Evolutionary conservation across 2,113 vertebrate genomes (phyloP).

Genomic region (Leuciscus idus): DNA sequence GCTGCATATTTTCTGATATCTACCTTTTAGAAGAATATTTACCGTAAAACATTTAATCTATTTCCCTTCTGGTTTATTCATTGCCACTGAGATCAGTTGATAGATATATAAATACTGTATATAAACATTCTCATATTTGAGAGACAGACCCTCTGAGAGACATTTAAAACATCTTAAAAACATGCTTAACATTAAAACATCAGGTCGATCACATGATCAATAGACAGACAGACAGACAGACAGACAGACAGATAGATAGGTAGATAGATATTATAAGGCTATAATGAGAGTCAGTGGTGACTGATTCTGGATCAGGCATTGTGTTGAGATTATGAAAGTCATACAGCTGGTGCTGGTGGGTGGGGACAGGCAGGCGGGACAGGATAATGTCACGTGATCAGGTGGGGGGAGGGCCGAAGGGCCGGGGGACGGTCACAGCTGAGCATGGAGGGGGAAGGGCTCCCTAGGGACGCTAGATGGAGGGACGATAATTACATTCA

Average conservation of each 20-base stretch:
- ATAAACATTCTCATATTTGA: background rate
- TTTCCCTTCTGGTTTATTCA: background rate
- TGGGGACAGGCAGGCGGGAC: slow-evolving; percentile 24
- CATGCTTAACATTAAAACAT: too few species aligned
- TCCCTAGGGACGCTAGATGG: slow-evolving; percentile 55
- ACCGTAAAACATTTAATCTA: background rate
- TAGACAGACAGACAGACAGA: too few species aligned
- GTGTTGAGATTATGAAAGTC: slow-evolving; percentile 18
- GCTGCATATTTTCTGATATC: background rate
- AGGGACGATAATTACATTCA: slow-evolving; percentile 62
- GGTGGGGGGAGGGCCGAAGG: slow-evolving; percentile 34
- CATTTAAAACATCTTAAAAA: too few species aligned
- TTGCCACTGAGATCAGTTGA: background rate
- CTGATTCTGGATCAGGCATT: background rate
- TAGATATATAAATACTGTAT: too few species aligned
- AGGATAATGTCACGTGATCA: slow-evolving; percentile 35
- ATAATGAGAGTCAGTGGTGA: background rate
- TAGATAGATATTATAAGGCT: background rate
- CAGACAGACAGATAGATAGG: too few species aligned
- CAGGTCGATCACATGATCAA: too few species aligned
- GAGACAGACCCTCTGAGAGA: background rate
- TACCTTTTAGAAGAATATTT: background rate
- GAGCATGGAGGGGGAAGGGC: slow-evolving; percentile 42
- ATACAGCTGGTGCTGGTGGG: slow-evolving; percentile 40
- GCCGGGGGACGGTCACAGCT: slow-evolving; percentile 35